phyloP scores from a whole-genome alignment of 2,888 invertebrate genomes.

The Drosophila conformis region DNA sequence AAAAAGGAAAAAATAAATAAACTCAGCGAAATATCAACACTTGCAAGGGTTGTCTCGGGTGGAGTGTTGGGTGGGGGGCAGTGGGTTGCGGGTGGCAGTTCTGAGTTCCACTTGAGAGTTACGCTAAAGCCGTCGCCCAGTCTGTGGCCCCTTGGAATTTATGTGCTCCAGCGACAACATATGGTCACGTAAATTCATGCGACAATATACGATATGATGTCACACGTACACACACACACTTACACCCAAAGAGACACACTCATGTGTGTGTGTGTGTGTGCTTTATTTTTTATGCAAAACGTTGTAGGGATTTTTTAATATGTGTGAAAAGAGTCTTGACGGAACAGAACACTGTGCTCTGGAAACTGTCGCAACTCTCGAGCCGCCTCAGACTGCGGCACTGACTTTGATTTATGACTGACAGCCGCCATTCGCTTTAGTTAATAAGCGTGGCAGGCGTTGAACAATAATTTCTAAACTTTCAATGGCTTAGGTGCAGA shows the following conservation, averaged over 20 bases:
- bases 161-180: slow-evolving; percentile 79
- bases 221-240: slow-evolving; percentile 61
- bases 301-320: slow-evolving; percentile 77
- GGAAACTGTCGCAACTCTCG: slow-evolving; percentile 52
- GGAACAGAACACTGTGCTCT: slow-evolving; percentile 30
- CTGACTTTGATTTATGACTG: slow-evolving; percentile 51
- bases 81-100: slow-evolving; percentile 19
- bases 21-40: slow-evolving; percentile 69
- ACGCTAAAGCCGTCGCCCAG: slow-evolving; percentile 59
- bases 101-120: slow-evolving; percentile 62
- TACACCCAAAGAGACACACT: background rate
- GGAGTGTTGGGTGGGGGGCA: background rate
- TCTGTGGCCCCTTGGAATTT: slow-evolving; percentile 76
- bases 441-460: slow-evolving; percentile 71
- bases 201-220: slow-evolving; percentile 80
- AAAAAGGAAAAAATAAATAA: slow-evolving; percentile 10
- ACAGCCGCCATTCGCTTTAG: slow-evolving; percentile 67
- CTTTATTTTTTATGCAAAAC: slow-evolving; percentile 79
- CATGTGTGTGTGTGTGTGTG: slow-evolving; percentile 37
- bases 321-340: slow-evolving; percentile 61
- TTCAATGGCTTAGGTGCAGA: background rate
- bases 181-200: slow-evolving; percentile 81
- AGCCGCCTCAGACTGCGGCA: slow-evolving; percentile 31
- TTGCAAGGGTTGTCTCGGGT: slow-evolving; percentile 53
- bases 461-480: slow-evolving; percentile 43